phyloP scores from a whole-genome alignment of 2,888 invertebrate species.

The Eupithecia pulchellata region DNA sequence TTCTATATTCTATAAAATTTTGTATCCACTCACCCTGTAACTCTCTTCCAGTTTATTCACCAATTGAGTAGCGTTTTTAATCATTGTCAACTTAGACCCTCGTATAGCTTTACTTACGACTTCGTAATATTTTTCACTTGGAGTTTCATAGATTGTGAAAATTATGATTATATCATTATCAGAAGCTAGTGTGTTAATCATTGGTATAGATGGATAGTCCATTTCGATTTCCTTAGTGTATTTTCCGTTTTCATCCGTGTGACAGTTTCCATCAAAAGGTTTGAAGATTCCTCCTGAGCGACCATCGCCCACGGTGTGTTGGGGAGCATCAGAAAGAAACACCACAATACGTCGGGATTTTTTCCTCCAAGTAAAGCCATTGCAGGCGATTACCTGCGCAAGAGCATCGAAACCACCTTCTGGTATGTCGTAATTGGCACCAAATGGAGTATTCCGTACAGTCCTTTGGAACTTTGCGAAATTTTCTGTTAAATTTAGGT shows the following conservation, averaged over 20 bases:
- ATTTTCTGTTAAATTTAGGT: slow-evolving; percentile 87
- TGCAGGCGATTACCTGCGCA: slow-evolving; percentile 89
- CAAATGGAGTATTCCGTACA: slow-evolving; percentile 72
- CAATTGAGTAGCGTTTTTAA: slow-evolving; percentile 37
- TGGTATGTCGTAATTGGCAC: slow-evolving; percentile 87
- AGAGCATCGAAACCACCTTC: slow-evolving; percentile 96
- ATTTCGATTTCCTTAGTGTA: slow-evolving; percentile 85
- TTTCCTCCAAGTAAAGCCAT: slow-evolving; percentile 90
- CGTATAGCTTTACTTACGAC: slow-evolving; percentile 50
- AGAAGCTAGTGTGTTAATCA: slow-evolving; percentile 81
- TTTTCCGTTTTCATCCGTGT: slow-evolving; percentile 75
- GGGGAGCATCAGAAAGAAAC: slow-evolving; percentile 91
- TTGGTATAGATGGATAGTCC: slow-evolving; percentile 93
- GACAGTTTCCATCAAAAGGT: slow-evolving; percentile 90
- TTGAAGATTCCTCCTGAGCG: slow-evolving; percentile 88
- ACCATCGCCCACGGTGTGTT: slow-evolving; percentile 93
- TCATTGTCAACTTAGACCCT: slow-evolving; percentile 51
- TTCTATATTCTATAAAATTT: neutral
- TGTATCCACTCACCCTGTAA: slow-evolving; percentile 58
- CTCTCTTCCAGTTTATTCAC: slow-evolving; percentile 52
- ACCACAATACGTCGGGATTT: slow-evolving; percentile 91
- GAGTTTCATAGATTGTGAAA: slow-evolving; percentile 37
- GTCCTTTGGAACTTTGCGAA: slow-evolving; percentile 70
- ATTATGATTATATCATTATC: slow-evolving; percentile 62
- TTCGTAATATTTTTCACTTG: slow-evolving; percentile 45